Percentiles rank a stretch among this genome's conserved stretches.
These are phyloP conservation scores for Andrena hattorfiana DNA, from an alignment of 2,888 invertebrate genomes.

Conservation along the genomic window DNA sequence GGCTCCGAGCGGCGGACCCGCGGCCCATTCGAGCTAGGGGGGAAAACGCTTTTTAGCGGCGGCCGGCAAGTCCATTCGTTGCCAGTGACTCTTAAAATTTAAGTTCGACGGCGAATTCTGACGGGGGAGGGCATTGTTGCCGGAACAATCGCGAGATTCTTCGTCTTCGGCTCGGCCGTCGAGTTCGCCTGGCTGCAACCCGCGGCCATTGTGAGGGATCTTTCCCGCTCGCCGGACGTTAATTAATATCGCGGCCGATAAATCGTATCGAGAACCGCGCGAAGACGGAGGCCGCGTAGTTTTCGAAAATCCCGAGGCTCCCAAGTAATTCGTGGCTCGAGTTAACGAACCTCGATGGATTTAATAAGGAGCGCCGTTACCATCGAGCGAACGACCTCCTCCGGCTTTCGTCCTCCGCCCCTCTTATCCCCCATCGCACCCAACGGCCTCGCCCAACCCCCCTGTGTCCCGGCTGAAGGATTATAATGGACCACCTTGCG, in stretches of 20 bases:
- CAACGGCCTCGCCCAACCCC: not conserved
- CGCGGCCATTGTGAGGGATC: slow-evolving; percentile 48
- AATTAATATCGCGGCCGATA: slow-evolving; percentile 59
- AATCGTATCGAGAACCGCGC: slow-evolving; percentile 42
- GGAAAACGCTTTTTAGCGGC: slow-evolving; percentile 50
- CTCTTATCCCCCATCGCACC: not conserved
- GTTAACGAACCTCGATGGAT: slow-evolving; percentile 9
- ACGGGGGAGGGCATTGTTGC: slow-evolving; percentile 45
- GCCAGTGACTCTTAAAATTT: slow-evolving; percentile 62
- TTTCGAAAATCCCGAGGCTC: slow-evolving; percentile 6
- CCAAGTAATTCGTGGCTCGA: not conserved
- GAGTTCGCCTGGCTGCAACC: slow-evolving; percentile 39
- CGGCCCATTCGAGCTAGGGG: slow-evolving; percentile 41
- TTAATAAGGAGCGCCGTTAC: slow-evolving; percentile 39
- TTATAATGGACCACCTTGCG: slow-evolving; percentile 68
- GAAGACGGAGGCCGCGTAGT: not conserved
- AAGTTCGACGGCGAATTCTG: slow-evolving; percentile 50
- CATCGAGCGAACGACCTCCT: not conserved
- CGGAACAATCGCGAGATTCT: slow-evolving; percentile 56
- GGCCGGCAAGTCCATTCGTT: slow-evolving; percentile 60
- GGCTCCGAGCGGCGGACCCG: slow-evolving; percentile 9
- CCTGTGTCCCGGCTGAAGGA: slow-evolving; percentile 36
- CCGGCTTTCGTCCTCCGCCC: not conserved
- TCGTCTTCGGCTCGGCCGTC: not conserved
- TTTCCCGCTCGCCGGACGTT: slow-evolving; percentile 35